Base-by-base conservation (phyloP, 2,888 invertebrate genomes). In the Busseola fusca region DNA sequence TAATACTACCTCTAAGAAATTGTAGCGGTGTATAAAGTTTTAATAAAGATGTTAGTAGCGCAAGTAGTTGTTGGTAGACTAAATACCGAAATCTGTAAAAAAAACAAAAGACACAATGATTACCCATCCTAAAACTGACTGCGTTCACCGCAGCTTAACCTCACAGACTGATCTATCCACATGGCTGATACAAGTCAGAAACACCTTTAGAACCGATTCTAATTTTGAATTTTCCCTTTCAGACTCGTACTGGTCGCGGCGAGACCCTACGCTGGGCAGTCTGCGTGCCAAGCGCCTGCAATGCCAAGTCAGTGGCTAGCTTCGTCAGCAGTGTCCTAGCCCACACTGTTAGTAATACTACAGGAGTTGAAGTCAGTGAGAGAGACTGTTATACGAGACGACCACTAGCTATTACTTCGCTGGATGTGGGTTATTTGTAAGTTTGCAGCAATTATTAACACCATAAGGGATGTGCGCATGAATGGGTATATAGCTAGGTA, bases 251-350 rank as follows among this genome's bases (percentile, higher is more conserved):
- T 0, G 96, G 96, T 0, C 92, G 95, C 0, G 95, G 96, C 0
- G 95, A 95, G 73, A 91, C 92, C 0, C 88, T 97, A 0, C 96
- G 96, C 74, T 97, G 97, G 97, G 97, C 96, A 2, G 96, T 97
- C 0, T 97, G 97, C 85, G 93, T 97, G 10, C 97, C 97, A 21
- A 96, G 96, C 56, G 93, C 96, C 0, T 97, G 97, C 85, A 91
- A 92, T 56, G 92, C 96, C 0, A 86, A 91, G 12, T 96, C 97
- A 30, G 95, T 97, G 10, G 91, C 93, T 40, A 87, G 91, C n/a
- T 96, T 96, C 73, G 94, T 96, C 6, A 90, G 90, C 65, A 92
- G 91, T 18, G 93, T 96, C 0, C 85, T 96, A 1, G 89, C 91
- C 0, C 90, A 93, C 64, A 93, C 94, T 0, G 94, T 95, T 0